Evolutionary conservation across 2,113 vertebrate species (phyloP).

Genomic region (Oryctolagus cuniculus): mOryCun1.1 NC_091438.1:63200501-63201000

Average conservation of each 20-base stretch:
- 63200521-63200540: too few relatives aligned
- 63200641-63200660: too few relatives aligned
- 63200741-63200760: not conserved
- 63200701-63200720: conserved; percentile 29
- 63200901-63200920: not conserved
- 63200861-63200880: not conserved
- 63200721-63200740: not conserved
- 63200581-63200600: too few relatives aligned
- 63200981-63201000: not conserved
- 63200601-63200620: too few relatives aligned
- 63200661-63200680: too few relatives aligned
- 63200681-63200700: not conserved
- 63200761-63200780: not conserved
- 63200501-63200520: too few relatives aligned
- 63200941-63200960: conserved; percentile 12
- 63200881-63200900: not conserved
- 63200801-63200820: not conserved
- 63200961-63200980: not conserved
- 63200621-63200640: too few relatives aligned
- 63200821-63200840: not conserved
- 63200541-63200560: too few relatives aligned
- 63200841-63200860: not conserved
- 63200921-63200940: conserved; percentile 5
- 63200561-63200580: too few relatives aligned
- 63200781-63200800: conserved; percentile 22